Conservation (phyloP, 2,113 vertebrate species). For the Eulemur rufifrons region DNA sequence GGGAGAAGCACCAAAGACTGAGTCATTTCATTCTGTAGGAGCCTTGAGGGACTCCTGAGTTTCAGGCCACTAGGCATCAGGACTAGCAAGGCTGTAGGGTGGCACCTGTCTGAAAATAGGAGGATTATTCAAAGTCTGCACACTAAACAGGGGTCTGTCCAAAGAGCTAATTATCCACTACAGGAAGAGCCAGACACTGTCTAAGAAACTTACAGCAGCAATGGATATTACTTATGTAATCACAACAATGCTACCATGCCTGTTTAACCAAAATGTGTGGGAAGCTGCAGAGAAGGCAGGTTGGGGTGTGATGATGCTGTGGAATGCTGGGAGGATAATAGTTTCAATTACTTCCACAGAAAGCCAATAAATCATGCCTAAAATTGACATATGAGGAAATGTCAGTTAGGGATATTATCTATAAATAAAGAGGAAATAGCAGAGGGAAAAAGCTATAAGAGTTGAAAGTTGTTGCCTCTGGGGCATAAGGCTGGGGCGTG, state of each 20-base stretch:
- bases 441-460: no score
- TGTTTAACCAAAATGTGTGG: not conserved
- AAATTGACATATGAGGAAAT: not conserved
- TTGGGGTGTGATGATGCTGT: rapidly evolving
- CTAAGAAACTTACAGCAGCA: not conserved
- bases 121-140: not conserved
- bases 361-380: not conserved
- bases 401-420: not conserved
- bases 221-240: not conserved
- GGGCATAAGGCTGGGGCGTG: not conserved
- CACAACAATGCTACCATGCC: not conserved
- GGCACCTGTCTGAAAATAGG: not conserved
- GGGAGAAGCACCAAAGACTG: not conserved
- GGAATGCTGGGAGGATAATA: not conserved
- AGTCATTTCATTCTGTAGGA: not conserved
- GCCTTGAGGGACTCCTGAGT: not conserved
- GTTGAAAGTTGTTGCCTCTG: not conserved
- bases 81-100: not conserved
- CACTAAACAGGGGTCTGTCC: not conserved
- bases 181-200: not conserved
- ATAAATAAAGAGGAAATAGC: not conserved
- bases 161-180: not conserved
- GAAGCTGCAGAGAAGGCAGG: not conserved
- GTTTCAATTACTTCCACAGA: not conserved
- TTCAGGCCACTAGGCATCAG: not conserved